These are phyloP conservation scores for Sternotherus odoratus DNA, from an alignment of 2,797 vertebrate genomes.

Conservation along the genomic window DNA sequence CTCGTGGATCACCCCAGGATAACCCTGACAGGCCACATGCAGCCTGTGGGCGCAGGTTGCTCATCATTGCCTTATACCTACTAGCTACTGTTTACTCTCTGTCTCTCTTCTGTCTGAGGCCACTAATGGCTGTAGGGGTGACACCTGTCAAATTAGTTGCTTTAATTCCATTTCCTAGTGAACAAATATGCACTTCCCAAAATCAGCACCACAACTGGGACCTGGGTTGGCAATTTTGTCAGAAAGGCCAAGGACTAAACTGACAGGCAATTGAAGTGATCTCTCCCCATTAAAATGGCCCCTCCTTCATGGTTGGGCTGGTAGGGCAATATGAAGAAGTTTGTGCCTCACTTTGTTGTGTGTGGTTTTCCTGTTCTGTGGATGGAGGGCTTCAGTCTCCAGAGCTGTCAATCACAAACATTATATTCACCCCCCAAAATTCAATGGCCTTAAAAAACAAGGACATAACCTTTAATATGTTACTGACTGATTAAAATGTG, in stretches of 20 bases:
- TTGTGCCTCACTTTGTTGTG: neutral
- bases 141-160: neutral
- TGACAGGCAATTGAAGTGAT: neutral
- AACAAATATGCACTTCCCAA: neutral
- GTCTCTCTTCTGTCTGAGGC: neutral
- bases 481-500: neutral
- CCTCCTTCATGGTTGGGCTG: neutral
- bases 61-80: too few species aligned
- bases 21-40: too few species aligned
- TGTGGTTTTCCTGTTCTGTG: neutral
- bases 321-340: too few species aligned
- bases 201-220: neutral
- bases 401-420: neutral
- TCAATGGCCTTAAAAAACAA: neutral
- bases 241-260: neutral
- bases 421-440: neutral
- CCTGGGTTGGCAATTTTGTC: neutral
- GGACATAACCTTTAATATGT: neutral
- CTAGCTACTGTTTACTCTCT: neutral
- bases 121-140: rapidly evolving
- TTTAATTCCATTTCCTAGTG: neutral
- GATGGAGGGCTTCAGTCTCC: neutral
- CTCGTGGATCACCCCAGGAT: too few species aligned
- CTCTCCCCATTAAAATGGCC: neutral
- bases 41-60: too few species aligned